A percentile compares a stretch with the other conserved stretches of the same genome.
Evolutionary conservation across 2,113 vertebrate genomes (phyloP).

Genomic region (Rhynchomys soricoides): DNA sequence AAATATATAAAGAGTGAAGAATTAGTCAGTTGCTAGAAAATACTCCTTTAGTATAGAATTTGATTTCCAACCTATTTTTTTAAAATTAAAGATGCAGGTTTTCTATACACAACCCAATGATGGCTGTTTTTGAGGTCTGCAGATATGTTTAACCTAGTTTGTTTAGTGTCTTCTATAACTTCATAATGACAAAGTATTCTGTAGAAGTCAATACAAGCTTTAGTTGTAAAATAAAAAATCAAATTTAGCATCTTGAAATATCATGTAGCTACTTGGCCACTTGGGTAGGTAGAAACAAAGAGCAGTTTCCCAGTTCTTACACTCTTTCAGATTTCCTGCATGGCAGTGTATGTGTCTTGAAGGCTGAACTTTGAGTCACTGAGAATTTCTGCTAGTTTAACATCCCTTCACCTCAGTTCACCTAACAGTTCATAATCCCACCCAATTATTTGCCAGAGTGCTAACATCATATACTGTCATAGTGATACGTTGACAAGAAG

Average conservation of each 20-base stretch:
- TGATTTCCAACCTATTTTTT: neutral
- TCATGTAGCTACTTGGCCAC: neutral
- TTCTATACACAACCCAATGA: neutral
- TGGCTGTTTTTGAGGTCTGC: neutral
- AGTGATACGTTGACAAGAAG: neutral
- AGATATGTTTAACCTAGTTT: neutral
- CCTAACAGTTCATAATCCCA: neutral
- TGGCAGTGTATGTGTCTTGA: neutral
- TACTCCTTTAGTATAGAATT: neutral
- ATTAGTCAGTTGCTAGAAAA: neutral
- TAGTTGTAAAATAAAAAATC: slow-evolving; percentile 40
- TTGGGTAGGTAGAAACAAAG: neutral
- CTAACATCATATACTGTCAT: neutral
- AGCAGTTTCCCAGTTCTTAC: neutral
- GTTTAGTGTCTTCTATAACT: neutral
- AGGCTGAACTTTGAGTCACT: neutral
- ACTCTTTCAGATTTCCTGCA: neutral
- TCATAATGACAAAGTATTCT: slow-evolving; percentile 25
- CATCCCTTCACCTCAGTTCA: neutral
- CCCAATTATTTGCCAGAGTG: neutral
- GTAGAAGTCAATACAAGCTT: neutral
- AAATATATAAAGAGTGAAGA: slow-evolving; percentile 6
- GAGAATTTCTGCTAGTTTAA: neutral
- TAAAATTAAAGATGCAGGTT: neutral
- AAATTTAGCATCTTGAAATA: neutral